These are phyloP conservation scores for Onychostruthus taczanowskii DNA, from an alignment of 2,113 vertebrate species.

Conservation along the genomic window DNA sequence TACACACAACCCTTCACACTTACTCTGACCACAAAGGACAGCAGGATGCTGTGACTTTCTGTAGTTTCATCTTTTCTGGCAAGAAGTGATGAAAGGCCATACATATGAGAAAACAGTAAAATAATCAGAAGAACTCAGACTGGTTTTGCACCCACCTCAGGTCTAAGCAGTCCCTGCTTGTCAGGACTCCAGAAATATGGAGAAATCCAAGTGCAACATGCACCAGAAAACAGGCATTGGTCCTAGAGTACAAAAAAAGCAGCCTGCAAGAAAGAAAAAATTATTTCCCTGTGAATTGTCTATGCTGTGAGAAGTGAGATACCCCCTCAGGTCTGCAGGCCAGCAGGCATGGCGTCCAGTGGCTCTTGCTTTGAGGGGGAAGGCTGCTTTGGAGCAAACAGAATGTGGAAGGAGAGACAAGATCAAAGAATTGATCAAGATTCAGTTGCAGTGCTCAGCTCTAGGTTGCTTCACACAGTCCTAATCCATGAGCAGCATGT, in stretches of 20 bases:
- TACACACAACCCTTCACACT: not conserved
- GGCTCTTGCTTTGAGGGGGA: not conserved
- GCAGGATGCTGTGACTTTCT: not conserved
- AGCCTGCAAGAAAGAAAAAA: not conserved
- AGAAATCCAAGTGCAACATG: not conserved
- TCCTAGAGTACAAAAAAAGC: not conserved
- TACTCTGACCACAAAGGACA: not conserved
- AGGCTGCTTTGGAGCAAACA: not conserved
- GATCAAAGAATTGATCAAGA: not conserved
- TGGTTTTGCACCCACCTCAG: not conserved
- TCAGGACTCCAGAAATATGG: not conserved
- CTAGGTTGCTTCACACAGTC: not conserved
- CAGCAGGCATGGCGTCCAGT: not conserved
- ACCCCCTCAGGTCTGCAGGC: not conserved
- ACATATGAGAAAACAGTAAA: not conserved
- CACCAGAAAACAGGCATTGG: not conserved
- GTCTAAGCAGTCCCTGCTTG: not conserved
- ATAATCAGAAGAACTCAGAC: not conserved
- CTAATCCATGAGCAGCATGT: not conserved
- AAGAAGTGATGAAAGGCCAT: not conserved
- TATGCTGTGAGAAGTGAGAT: not conserved
- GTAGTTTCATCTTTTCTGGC: not conserved
- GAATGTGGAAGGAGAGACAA: not conserved
- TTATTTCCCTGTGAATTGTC: not conserved
- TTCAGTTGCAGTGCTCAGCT: not conserved